Evolutionary conservation across 2,797 vertebrate species (phyloP).

Genomic region (Heterohyrax brucei): DNA sequence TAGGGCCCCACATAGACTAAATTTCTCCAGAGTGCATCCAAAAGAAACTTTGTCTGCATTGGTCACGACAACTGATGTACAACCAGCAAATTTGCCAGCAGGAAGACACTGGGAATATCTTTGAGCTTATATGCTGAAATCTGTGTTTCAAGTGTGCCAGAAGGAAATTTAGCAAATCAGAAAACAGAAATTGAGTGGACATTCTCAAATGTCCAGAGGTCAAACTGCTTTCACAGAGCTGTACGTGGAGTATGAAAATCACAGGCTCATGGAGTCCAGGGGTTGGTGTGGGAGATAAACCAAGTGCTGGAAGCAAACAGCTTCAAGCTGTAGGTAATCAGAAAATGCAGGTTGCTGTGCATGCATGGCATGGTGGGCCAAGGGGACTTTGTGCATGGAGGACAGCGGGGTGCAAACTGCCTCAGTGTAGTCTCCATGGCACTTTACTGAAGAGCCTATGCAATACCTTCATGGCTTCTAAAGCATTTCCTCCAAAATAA

Average conservation of each 20-base stretch:
- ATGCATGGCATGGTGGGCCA: conserved; percentile 92
- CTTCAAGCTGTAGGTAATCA: not conserved
- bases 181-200: not conserved
- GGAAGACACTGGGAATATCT: not conserved
- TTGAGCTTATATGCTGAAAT: not conserved
- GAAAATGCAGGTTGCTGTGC: conserved; percentile 87
- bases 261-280: not conserved
- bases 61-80: no score
- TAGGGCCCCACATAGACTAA: not conserved
- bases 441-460: conserved; percentile 96
- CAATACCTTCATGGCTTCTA: conserved; percentile 96
- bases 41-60: not conserved
- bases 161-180: not conserved
- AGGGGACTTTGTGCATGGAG: conserved; percentile 96
- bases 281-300: not conserved
- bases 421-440: conserved; percentile 95
- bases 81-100: not conserved
- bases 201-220: not conserved
- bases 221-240: not conserved
- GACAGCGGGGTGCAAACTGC: conserved; percentile 97
- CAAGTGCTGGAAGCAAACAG: not conserved
- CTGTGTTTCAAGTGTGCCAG: not conserved
- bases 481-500: conserved; percentile 96
- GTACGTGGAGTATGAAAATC: not conserved
- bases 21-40: not conserved